These are phyloP conservation scores for Drosophila barbarae DNA, from an alignment of 2,888 invertebrate genomes.

Conservation along the genomic window DNA sequence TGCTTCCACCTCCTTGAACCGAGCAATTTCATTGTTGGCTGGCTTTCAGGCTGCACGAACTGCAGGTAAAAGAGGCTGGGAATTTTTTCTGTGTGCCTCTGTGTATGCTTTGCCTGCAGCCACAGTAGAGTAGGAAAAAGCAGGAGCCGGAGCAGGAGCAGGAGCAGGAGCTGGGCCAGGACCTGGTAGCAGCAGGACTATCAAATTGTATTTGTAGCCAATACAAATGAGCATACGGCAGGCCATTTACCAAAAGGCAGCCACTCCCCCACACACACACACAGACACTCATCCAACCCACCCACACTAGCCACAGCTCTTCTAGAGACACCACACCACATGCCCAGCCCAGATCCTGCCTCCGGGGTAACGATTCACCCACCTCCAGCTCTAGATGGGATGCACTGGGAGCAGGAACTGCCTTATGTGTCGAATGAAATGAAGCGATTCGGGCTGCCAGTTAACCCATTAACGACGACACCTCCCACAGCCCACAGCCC, in stretches of 20 bases:
- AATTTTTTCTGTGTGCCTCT: constrained; percentile 55
- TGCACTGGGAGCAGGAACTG: constrained; percentile 23
- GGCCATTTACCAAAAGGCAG: constrained; percentile 70
- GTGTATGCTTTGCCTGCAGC: constrained; percentile 63
- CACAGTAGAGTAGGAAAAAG: constrained; percentile 16
- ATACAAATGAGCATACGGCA: constrained; percentile 74
- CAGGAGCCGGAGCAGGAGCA: constrained; percentile 10
- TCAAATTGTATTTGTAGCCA: constrained; percentile 74
- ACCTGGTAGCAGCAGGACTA: constrained; percentile 41
- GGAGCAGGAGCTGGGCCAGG: constrained; percentile 22
- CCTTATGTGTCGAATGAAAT: constrained; percentile 51
- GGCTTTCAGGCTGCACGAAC: constrained; percentile 11
- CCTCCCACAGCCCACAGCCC: constrained; percentile 19
- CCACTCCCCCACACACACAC: constrained; percentile 15
- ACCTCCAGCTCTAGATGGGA: neutral
- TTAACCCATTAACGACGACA: constrained; percentile 65
- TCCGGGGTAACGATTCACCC: neutral
- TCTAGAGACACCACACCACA: constrained; percentile 7
- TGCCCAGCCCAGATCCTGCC: constrained; percentile 5
- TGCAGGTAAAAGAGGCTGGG: constrained; percentile 12
- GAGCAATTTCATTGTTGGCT: constrained; percentile 21
- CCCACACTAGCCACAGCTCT: constrained; percentile 11
- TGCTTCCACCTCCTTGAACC: constrained; percentile 22
- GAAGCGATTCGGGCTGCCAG: constrained; percentile 64
- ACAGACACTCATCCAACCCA: neutral